These are phyloP conservation scores for Ginglymostoma cirratum DNA, from an alignment of 2,113 vertebrate genomes.

Conservation along the genomic window DNA sequence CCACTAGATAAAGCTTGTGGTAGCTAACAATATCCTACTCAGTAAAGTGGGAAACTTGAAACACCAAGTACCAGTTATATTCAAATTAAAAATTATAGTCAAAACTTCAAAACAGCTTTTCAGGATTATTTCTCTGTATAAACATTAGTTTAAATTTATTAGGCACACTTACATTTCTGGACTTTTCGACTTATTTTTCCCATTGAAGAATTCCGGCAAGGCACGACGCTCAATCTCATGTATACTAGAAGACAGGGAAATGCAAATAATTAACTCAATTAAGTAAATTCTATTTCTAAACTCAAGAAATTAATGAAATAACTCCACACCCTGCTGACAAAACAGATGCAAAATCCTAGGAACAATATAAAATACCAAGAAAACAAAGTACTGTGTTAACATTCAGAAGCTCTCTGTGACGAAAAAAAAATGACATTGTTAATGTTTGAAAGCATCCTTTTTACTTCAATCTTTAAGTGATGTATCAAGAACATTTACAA, in stretches of 20 bases:
- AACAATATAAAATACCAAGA: neutral
- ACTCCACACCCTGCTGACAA: neutral
- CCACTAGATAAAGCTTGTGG: neutral
- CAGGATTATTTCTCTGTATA: neutral
- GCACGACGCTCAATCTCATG: slow-evolving; percentile 90
- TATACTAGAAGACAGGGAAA: slow-evolving; percentile 58
- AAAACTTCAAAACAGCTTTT: neutral
- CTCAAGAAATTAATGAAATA: neutral
- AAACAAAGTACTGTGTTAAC: neutral
- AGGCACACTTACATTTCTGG: slow-evolving; percentile 82
- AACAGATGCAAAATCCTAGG: neutral
- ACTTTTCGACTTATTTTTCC: slow-evolving; percentile 95
- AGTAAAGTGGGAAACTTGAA: neutral
- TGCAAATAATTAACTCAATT: neutral
- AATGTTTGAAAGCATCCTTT: neutral
- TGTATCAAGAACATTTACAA: neutral
- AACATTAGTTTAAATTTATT: neutral
- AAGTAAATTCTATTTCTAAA: neutral
- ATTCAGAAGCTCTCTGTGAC: neutral
- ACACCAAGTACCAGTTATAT: neutral
- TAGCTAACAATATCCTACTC: neutral
- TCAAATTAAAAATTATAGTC: neutral
- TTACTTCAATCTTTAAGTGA: neutral
- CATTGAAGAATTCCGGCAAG: slow-evolving; percentile 90
- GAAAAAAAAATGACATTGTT: neutral